A percentile compares a stretch with the other conserved stretches of the same genome.
These are phyloP conservation scores for Sylvilagus bachmani DNA, from an alignment of 2,113 vertebrate species.

Conservation along the genomic window DNA sequence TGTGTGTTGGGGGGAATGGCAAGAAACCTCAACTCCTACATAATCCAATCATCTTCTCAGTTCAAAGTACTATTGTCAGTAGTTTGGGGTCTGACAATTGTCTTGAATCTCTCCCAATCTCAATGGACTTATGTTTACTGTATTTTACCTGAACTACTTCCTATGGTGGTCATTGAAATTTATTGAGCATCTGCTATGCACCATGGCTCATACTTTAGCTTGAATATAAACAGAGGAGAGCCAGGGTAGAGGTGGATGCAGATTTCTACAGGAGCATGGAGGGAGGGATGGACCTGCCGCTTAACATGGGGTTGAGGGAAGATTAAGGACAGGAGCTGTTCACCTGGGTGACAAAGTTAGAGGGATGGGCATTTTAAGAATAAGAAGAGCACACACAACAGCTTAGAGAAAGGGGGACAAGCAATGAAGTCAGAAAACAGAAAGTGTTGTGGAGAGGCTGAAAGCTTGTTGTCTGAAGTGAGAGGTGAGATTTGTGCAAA, in stretches of 20 bases:
- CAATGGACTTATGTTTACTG: not conserved
- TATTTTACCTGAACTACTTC: not conserved
- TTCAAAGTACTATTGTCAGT: not conserved
- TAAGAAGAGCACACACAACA: not conserved
- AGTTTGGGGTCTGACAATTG: not conserved
- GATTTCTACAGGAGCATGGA: not conserved
- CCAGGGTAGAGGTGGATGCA: not conserved
- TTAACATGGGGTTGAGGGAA: rapidly evolving
- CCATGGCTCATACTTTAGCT: not conserved
- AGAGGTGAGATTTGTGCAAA: not conserved
- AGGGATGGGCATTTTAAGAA: not conserved
- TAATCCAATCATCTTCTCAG: not conserved
- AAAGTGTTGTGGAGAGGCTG: not conserved
- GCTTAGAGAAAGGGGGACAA: not conserved
- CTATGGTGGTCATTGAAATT: not conserved
- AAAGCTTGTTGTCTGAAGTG: not conserved
- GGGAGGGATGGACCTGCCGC: not conserved
- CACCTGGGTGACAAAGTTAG: not conserved
- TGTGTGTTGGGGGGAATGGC: not conserved
- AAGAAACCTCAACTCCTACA: not conserved
- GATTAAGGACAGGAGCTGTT: not conserved
- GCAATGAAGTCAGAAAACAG: not conserved
- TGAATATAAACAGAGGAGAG: not conserved
- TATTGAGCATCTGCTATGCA: not conserved
- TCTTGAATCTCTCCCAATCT: not conserved